Evolutionary conservation across 2,888 invertebrate genomes (phyloP).

Genomic region (Pasiphila rectangulata): DNA sequence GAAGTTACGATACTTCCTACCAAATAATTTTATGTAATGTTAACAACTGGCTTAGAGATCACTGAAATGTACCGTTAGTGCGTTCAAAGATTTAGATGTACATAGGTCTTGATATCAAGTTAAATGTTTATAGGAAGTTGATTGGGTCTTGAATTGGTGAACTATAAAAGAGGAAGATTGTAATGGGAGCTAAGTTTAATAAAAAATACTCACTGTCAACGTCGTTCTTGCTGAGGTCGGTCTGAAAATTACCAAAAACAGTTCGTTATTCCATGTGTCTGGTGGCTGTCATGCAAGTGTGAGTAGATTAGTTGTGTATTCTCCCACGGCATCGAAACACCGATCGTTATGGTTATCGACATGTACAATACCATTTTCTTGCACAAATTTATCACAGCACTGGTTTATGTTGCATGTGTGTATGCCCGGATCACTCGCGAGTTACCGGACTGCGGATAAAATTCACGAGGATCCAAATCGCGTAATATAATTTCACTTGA

Average conservation of each 20-base stretch:
- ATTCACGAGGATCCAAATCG: constrained; percentile 54
- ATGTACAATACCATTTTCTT: constrained; percentile 55
- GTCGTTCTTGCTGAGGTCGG: constrained; percentile 92
- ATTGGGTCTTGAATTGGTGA: too few relatives aligned
- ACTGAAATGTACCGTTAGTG: not conserved
- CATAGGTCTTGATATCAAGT: too few relatives aligned
- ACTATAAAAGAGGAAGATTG: too few relatives aligned
- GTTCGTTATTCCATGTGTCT: constrained; percentile 66
- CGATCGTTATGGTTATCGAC: constrained; percentile 41
- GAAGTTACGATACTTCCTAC: constrained; percentile 49
- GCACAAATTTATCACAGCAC: constrained; percentile 68
- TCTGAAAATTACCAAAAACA: constrained; percentile 84
- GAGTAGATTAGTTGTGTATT: constrained; percentile 55
- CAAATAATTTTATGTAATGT: constrained; percentile 43
- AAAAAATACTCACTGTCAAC: constrained; percentile 90
- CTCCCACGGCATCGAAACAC: constrained; percentile 49
- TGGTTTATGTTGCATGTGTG: constrained; percentile 42
- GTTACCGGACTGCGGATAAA: constrained; percentile 71
- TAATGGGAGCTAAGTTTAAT: constrained; percentile 12
- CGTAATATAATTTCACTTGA: constrained; percentile 54
- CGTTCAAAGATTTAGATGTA: not conserved
- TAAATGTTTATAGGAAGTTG: too few relatives aligned
- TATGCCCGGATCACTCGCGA: constrained; percentile 48
- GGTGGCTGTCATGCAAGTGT: constrained; percentile 47
- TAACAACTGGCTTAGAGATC: constrained; percentile 5